Evolutionary conservation across 2,888 invertebrate genomes (phyloP), one percentile per base, ranked within the genome.

Genomic region (Hypselothyrea guttata): DNA sequence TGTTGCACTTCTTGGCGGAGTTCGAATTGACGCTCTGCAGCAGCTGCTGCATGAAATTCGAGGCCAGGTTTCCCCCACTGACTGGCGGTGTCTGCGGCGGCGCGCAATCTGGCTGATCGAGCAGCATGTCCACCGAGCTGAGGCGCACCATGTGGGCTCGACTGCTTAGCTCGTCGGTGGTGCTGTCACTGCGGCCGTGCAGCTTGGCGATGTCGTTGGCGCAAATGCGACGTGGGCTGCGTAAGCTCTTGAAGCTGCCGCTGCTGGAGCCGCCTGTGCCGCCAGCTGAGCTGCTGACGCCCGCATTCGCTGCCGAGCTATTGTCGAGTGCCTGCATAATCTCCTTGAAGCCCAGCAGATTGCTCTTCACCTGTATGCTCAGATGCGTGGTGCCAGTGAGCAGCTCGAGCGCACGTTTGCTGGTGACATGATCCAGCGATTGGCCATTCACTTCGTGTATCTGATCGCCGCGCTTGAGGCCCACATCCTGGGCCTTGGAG

Each of bases 381-480:
- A 99, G 92, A 91, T 99, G 99, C 44, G 98, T 99, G 44, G 98
- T 96, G 58, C 97, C 95, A 71, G 95, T 93, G 11, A 99, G 93
- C 66, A 98, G 94, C 91, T 99, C 98, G 90, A 98, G 92, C 7
- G 99, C 98, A 87, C 95, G 94, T 41, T 95, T 94, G 89, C 97
- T 95, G 78, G 95, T 96, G 42, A 99, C 96, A 90, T 97, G 97
- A 86, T 96, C 95, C 89, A 99, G 98, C 86, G 96, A 97, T 89
- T 98, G 97, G 22, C 98, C 98, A 90, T 99, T 99, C 0, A 99
- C 98, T 91, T 98, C 98, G 74, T 99, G 91, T 65, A 99, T 96
- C 92, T 99, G 98, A 91, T 99, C 99, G 34, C 98, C 99, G 49
- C 98, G 93, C 90, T 98, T 98, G 45, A 99, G 91, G 0, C 99